Conservation (phyloP, 1,140 invertebrate genomes). For the Scaptomyza montana region DNA sequence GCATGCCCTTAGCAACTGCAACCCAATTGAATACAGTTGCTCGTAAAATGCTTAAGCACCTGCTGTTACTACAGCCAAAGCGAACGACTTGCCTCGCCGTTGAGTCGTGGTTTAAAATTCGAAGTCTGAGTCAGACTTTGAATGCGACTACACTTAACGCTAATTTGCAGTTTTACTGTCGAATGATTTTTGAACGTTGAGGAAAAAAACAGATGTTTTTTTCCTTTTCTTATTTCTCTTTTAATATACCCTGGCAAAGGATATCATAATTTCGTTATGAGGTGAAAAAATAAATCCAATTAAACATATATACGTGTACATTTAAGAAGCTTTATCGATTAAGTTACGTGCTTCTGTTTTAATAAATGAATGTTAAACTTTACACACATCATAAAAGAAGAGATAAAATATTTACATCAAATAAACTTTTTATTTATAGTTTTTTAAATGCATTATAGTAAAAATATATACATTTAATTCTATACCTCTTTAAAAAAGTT, state of each 20-base stretch:
- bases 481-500: too few relatives aligned
- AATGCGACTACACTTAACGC: slow-evolving; percentile 65
- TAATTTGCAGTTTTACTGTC: slow-evolving; percentile 76
- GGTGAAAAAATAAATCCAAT: background rate
- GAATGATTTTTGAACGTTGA: slow-evolving; percentile 65
- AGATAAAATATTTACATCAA: too few relatives aligned
- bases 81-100: slow-evolving; percentile 22
- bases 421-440: too few relatives aligned
- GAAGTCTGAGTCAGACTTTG: slow-evolving; percentile 14
- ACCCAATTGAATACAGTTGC: slow-evolving; percentile 76
- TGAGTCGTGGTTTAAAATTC: background rate
- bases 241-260: background rate
- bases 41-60: slow-evolving; percentile 80
- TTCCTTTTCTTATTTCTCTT: background rate
- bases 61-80: slow-evolving; percentile 57
- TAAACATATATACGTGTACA: background rate
- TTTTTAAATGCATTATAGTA: too few relatives aligned
- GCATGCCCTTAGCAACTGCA: slow-evolving; percentile 39
- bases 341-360: background rate
- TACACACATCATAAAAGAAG: too few relatives aligned
- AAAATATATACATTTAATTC: too few relatives aligned
- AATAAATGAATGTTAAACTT: background rate
- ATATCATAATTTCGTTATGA: background rate
- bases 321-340: background rate
- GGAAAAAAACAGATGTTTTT: background rate